These are phyloP conservation scores for Drosophila azteca DNA, from an alignment of 1,140 invertebrate species.

Conservation along the genomic window DNA sequence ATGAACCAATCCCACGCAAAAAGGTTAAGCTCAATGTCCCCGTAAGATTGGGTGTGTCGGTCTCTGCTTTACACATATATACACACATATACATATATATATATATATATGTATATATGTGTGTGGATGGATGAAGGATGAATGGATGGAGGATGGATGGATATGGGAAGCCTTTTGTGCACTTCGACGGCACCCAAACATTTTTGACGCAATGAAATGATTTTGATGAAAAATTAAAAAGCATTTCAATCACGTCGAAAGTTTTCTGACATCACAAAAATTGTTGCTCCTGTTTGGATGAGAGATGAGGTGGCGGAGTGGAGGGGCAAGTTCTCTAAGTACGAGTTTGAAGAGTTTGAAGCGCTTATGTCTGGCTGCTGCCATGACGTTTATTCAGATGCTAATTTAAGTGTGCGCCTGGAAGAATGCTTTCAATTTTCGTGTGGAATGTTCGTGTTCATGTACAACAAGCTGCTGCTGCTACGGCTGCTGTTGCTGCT, in stretches of 20 bases:
- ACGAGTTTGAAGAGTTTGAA: conserved; percentile 10
- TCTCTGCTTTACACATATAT: neutral
- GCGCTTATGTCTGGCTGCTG: conserved; percentile 15
- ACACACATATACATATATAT: too few relatives aligned
- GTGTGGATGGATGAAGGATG: conserved; percentile 3
- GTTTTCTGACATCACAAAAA: conserved; percentile 62
- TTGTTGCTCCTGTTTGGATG: conserved; percentile 32
- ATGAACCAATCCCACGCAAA: conserved; percentile 49
- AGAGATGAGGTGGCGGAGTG: neutral
- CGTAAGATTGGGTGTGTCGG: conserved; percentile 13
- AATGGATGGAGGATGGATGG: too few relatives aligned
- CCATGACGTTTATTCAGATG: conserved; percentile 62
- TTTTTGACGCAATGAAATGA: conserved; percentile 58
- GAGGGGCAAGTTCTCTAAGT: neutral
- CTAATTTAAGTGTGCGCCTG: conserved; percentile 58
- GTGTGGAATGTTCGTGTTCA: neutral
- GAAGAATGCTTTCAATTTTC: conserved; percentile 38
- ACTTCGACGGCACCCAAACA: conserved; percentile 30
- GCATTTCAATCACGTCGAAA: conserved; percentile 77
- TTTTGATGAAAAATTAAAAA: conserved; percentile 69
- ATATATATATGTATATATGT: too few relatives aligned
- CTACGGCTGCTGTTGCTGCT: too few relatives aligned
- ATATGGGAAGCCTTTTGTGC: conserved; percentile 8
- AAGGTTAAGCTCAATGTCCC: conserved; percentile 42
- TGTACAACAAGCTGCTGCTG: neutral